These are phyloP conservation scores for Eupeodes corollae DNA, from an alignment of 1,140 invertebrate genomes.

Conservation along the genomic window DNA sequence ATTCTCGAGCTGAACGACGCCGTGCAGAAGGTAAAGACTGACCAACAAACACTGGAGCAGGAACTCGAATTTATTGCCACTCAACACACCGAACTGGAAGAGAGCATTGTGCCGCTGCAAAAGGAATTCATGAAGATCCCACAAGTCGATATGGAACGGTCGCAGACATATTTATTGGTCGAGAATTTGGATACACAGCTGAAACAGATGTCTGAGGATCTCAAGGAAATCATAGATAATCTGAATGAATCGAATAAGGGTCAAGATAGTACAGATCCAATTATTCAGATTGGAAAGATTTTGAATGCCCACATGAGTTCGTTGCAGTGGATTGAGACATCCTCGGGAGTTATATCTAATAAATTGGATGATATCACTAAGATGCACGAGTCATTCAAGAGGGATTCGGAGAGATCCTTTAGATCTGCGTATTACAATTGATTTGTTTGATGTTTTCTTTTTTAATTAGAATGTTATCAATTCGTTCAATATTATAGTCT, in stretches of 20 bases:
- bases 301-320: slow-evolving; percentile 94
- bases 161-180: slow-evolving; percentile 74
- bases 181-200: slow-evolving; percentile 87
- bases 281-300: slow-evolving; percentile 84
- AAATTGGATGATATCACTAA: slow-evolving; percentile 74
- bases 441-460: slow-evolving; percentile 4
- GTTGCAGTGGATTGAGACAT: slow-evolving; percentile 82
- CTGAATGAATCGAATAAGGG: slow-evolving; percentile 77
- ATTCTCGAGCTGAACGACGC: slow-evolving; percentile 76
- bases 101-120: slow-evolving; percentile 74
- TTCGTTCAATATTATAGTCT: too few species aligned
- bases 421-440: slow-evolving; percentile 44
- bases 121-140: slow-evolving; percentile 60
- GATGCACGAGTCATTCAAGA: slow-evolving; percentile 63
- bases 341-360: slow-evolving; percentile 57
- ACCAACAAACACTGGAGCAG: slow-evolving; percentile 81
- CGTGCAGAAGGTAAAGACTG: slow-evolving; percentile 73
- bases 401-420: slow-evolving; percentile 61
- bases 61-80: slow-evolving; percentile 89
- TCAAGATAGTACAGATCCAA: slow-evolving; percentile 78
- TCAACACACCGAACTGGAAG: slow-evolving; percentile 86
- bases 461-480: too few species aligned
- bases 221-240: slow-evolving; percentile 91
- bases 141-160: slow-evolving; percentile 72
- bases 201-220: slow-evolving; percentile 86